Evolutionary conservation across 2,888 invertebrate genomes (phyloP).

Genomic region (Diplazon laetatorius): DNA sequence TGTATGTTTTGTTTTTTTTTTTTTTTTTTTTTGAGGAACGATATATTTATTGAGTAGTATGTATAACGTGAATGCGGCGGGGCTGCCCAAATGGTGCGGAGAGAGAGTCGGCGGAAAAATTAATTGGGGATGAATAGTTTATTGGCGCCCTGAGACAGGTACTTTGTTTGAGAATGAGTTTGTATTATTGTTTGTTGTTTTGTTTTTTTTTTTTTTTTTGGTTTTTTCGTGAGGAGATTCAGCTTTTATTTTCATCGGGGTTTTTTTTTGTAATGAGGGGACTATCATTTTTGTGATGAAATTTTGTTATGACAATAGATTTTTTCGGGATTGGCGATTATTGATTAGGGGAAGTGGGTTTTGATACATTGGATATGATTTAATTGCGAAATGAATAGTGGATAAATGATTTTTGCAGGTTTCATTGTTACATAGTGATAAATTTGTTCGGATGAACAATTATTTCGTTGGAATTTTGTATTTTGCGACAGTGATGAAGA

Average conservation of each 20-base stretch:
- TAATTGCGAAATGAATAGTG: too few relatives aligned
- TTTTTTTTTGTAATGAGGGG: neutral
- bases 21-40: too few relatives aligned
- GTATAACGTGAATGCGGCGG: too few relatives aligned
- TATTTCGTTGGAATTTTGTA: too few relatives aligned
- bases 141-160: constrained; percentile 2
- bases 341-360: constrained; percentile 27
- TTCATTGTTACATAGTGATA: too few relatives aligned
- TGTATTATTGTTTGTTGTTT: neutral
- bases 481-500: too few relatives aligned
- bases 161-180: neutral
- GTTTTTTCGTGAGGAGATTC: neutral
- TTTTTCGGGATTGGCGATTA: constrained; percentile 24
- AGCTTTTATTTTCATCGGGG: neutral
- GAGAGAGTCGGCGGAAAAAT: neutral
- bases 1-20: too few relatives aligned
- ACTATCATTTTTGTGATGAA: neutral
- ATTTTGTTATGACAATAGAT: constrained; percentile 25
- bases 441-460: too few relatives aligned
- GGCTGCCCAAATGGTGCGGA: neutral
- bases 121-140: constrained; percentile 29
- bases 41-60: constrained; percentile 4
- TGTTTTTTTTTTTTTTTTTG: neutral
- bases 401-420: too few relatives aligned
- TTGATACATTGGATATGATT: neutral